Base-by-base conservation (phyloP, 2,797 vertebrate species). In the Acropternis orthonyx region DNA sequence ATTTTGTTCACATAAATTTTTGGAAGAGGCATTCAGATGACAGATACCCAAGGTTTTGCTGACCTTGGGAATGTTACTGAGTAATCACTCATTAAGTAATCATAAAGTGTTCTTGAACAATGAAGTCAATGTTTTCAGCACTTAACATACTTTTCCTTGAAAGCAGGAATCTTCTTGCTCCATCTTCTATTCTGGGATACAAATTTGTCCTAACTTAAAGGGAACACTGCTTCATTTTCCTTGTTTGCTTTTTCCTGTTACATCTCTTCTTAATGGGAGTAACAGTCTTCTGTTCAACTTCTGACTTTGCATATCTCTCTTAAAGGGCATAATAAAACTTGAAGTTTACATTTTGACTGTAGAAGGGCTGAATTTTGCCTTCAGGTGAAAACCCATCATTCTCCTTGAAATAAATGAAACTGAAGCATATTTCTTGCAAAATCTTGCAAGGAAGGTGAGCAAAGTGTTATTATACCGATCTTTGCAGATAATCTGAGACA, bases 11-110 rank as follows among this genome's bases (percentile, higher is more conserved):
- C 69, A 91, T 91, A 92, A 89, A 89, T 55, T 88, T 66, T 46
- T 92, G 82, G 43, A 85, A 94, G 36, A 86, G 89, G 82, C 93
- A 92, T 93, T 94, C 10, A 13, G 62, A 92, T 93, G 92, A 96
- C 94, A 93, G 91, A 86, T 88, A 79, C 71, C 37, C 92, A 96
- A 96, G 95, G 94, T 94, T 92, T 96, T 94, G 43, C 76, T 95
- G 96, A 96, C 95, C 95, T 94, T 96, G 94, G 71, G 89, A 93
- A 88, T 73, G 61, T 84, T 88, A 93, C 88, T 84, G 91, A 92
- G 73, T 86, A 91, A 94, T 93, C 85, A 91, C 89, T 94, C 94
- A 88, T 96, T 95, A 95, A 94, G 83, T 76, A 92, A 91, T 79
- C 91, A 82, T 79, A 55, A 92, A 92, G 51, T 88, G 89, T 88